Evolutionary conservation across 1,140 invertebrate genomes (phyloP).

Genomic region (Nephila pilipes): DNA sequence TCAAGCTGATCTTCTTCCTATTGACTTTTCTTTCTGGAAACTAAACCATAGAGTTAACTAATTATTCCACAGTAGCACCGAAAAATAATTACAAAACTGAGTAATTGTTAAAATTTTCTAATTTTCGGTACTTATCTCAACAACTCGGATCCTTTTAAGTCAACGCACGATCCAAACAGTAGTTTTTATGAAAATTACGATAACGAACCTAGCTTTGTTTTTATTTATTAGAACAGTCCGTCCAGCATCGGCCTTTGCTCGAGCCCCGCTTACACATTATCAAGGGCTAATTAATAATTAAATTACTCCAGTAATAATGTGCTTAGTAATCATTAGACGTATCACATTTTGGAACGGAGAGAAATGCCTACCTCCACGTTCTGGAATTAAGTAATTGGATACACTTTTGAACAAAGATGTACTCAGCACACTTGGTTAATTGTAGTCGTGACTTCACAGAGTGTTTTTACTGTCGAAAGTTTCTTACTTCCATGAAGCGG

Average conservation of each 20-base stretch:
- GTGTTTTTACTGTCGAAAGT: background rate
- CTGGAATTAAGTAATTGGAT: constrained; percentile 36
- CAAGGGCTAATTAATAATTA: constrained; percentile 51
- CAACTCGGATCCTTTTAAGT: background rate
- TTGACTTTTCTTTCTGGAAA: no score
- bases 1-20: no score
- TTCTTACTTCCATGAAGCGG: background rate
- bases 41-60: no score
- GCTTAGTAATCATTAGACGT: constrained; percentile 42
- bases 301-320: constrained; percentile 42
- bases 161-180: background rate
- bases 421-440: constrained; percentile 21
- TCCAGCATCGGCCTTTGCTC: background rate
- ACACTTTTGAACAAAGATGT: background rate
- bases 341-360: background rate
- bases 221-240: background rate
- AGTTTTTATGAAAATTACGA: background rate
- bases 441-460: background rate
- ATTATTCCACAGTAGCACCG: no score
- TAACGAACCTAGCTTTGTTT: background rate
- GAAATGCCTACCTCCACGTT: background rate
- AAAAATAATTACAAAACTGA: no score
- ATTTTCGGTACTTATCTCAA: background rate
- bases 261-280: background rate
- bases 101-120: background rate